Base-by-base conservation (phyloP, 2,888 invertebrate genomes). In the Cataglyphis rosenhaueri region DNA sequence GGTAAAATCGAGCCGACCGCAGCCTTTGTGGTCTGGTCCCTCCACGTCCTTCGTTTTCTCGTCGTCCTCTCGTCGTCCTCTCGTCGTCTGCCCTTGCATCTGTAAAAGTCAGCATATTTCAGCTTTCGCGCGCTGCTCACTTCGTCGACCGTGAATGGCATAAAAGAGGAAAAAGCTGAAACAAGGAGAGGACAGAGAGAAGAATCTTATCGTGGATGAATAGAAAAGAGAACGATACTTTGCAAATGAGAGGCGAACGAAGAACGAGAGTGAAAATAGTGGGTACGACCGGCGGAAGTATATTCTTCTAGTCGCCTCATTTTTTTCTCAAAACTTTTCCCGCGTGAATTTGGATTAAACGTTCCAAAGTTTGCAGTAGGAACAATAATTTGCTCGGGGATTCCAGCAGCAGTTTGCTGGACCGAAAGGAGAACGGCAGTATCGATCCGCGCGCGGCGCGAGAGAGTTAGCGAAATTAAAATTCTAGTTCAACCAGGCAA, bases 71-170 rank as follows among this genome's bases (percentile, higher is more conserved):
- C 86, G 70, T 83, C 59, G 12, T 41, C 71, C 84, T 85, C 74
- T 52, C 8, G 52, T 84, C 85, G 81, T 87, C 85, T 73, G 81
- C 83, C 86, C 84, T 84, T 84, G 84, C 86, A 86, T 87, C 91
- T 92, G 92, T 93, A 93, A 94, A 94, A 94, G 94, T 94, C 94
- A 94, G 94, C 94, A 94, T 94, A 94, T 94, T 94, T 93, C 89
- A 93, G 85, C 88, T 84, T 85, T 83, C 83, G 44, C 84, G 70
- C 83, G 82, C 79, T 76, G 76, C 85, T 86, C 84, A 66, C 86
- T 81, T 73, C 68, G 73, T 64, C 82, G 65, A 73, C 79, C 64
- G 87, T 86, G 83, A 84, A 85, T 74, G 70, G 55, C 75, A 81
- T 73, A 52, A 76, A 2, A 52, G 81, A 73, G 83, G 18, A 74